These are phyloP conservation scores for Acheta domesticus DNA, from an alignment of 2,888 invertebrate species.

Conservation along the genomic window DNA sequence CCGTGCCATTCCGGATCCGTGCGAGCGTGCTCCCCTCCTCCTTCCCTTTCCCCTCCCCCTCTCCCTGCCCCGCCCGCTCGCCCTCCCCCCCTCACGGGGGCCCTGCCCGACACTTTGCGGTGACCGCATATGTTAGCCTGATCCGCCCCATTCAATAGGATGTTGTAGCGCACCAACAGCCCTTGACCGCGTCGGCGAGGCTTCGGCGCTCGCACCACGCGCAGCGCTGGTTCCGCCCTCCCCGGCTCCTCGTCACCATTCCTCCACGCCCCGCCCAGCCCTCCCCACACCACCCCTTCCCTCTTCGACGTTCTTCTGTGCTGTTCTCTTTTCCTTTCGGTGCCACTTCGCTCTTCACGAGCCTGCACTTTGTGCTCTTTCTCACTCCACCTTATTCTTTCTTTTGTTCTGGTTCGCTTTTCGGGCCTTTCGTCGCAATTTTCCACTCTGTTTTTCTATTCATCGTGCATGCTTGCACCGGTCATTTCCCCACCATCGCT, in stretches of 20 bases:
- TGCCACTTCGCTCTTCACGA: too few species aligned
- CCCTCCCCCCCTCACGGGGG: background rate
- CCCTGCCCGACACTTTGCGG: background rate
- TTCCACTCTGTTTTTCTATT: too few species aligned
- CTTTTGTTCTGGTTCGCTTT: too few species aligned
- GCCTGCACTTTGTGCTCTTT: too few species aligned
- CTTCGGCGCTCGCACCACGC: background rate
- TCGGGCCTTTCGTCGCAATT: too few species aligned
- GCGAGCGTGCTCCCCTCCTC: too few species aligned
- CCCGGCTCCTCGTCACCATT: background rate
- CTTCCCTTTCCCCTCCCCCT: background rate
- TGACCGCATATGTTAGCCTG: background rate
- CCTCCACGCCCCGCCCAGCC: background rate
- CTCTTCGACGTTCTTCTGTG: background rate
- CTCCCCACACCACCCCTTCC: too few species aligned
- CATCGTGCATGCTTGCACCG: too few species aligned
- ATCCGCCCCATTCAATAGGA: conserved; percentile 18
- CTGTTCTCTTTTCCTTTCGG: too few species aligned
- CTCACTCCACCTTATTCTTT: too few species aligned
- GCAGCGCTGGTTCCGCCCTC: background rate
- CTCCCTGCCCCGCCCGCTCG: background rate
- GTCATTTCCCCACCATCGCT: too few species aligned
- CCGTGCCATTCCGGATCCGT: too few species aligned
- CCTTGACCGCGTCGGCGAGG: background rate
- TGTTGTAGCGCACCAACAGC: conserved; percentile 4